Conservation (phyloP, 2,888 invertebrate species). For the Tiliacea aurago region DNA sequence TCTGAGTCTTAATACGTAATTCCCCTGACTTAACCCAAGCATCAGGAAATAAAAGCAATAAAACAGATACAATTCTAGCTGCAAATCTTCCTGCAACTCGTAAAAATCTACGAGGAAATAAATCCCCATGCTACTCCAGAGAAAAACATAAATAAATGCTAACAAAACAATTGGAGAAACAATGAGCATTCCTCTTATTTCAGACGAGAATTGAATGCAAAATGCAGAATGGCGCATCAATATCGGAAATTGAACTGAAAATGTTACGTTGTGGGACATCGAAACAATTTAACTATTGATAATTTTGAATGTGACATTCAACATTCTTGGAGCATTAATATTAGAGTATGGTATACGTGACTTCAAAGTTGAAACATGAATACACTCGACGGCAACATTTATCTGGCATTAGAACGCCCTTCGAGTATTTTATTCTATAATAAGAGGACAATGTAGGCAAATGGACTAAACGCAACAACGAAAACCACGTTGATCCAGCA, state of each 20-base stretch:
- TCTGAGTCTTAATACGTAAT: slow-evolving; percentile 29
- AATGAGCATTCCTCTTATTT: slow-evolving; percentile 30
- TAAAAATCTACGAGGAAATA: slow-evolving; percentile 46
- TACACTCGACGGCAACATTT: neutral
- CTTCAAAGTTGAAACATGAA: slow-evolving; percentile 6
- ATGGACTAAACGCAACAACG: slow-evolving; percentile 26
- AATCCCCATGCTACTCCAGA: slow-evolving; percentile 31
- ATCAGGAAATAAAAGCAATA: slow-evolving; percentile 31
- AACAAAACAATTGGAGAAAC: slow-evolving; percentile 34
- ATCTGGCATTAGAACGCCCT: slow-evolving; percentile 16
- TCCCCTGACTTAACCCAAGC: slow-evolving; percentile 23
- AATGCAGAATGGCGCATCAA: slow-evolving; percentile 13
- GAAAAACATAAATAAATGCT: slow-evolving; percentile 40
- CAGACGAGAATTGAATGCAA: slow-evolving; percentile 44
- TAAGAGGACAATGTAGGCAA: neutral
- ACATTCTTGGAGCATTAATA: slow-evolving; percentile 9
- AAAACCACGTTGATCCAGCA: slow-evolving; percentile 56
- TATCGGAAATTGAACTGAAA: slow-evolving; percentile 18
- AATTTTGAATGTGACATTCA: slow-evolving; percentile 18
- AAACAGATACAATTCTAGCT: slow-evolving; percentile 42
- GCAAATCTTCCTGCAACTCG: slow-evolving; percentile 53
- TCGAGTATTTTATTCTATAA: neutral
- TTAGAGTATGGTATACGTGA: slow-evolving; percentile 6
- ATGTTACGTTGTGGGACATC: slow-evolving; percentile 9
- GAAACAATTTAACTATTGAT: slow-evolving; percentile 5